Percentiles rank a stretch among this genome's conserved stretches.
Evolutionary conservation across 2,797 vertebrate species (phyloP).

Genomic region (Lepus oiostolus): DNA sequence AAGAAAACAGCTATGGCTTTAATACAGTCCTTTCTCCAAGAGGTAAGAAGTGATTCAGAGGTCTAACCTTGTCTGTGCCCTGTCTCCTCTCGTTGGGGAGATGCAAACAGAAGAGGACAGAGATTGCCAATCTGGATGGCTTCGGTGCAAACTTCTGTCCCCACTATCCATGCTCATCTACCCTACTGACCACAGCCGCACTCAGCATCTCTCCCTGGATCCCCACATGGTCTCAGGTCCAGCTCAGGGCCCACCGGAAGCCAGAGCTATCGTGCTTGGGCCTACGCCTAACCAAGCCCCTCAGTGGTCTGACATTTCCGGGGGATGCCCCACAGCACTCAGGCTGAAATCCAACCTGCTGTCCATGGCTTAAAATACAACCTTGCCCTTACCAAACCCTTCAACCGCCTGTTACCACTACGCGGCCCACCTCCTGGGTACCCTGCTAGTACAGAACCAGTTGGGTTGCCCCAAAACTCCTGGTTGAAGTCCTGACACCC

Average conservation of each 20-base stretch:
- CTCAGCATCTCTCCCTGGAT: neutral
- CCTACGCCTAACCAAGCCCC: too few relatives aligned
- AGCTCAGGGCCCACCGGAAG: accelerated
- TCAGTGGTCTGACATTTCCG: neutral
- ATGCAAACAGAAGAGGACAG: neutral
- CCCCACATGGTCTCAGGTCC: neutral
- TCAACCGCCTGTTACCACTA: neutral
- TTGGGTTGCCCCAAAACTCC: neutral
- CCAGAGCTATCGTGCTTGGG: neutral
- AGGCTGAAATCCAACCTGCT: neutral
- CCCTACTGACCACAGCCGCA: neutral
- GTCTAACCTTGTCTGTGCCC: neutral
- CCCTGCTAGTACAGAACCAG: too few relatives aligned
- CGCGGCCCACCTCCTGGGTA: neutral
- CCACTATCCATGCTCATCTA: neutral
- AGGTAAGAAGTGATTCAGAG: neutral
- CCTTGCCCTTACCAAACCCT: neutral
- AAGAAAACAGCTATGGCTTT: neutral
- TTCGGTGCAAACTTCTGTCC: too few relatives aligned
- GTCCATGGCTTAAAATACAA: too few relatives aligned
- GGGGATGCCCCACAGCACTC: neutral
- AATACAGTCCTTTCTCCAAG: too few relatives aligned
- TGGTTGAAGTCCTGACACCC: too few relatives aligned
- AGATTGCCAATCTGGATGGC: neutral
- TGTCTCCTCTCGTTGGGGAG: neutral